phyloP scores from a whole-genome alignment of 2,113 vertebrate species.

The Rissa tridactyla region DNA sequence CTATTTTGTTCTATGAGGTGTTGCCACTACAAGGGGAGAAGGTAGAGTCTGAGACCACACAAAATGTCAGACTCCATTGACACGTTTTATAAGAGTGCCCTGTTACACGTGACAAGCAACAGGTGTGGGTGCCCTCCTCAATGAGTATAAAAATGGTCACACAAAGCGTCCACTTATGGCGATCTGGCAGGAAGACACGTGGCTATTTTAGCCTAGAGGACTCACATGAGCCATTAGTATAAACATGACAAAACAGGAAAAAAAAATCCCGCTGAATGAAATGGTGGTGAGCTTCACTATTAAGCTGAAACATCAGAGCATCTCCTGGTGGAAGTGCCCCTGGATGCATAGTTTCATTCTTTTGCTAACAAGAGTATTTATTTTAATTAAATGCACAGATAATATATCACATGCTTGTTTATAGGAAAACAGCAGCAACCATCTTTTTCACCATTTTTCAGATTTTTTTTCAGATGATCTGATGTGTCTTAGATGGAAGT shows the following conservation, averaged over 20 bases:
- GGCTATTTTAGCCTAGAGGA: background rate
- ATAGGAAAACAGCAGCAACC: background rate
- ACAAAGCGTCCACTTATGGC: background rate
- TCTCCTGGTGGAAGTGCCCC: background rate
- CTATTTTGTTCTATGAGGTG: background rate
- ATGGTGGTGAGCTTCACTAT: background rate
- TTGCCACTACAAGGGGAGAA: background rate
- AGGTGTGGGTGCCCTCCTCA: background rate
- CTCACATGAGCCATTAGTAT: background rate
- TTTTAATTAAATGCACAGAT: background rate
- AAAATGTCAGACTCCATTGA: background rate
- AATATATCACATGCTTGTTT: background rate
- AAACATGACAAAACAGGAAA: background rate
- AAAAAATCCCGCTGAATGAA: background rate
- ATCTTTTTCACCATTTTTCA: background rate
- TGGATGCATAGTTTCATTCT: background rate
- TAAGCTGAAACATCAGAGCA: background rate
- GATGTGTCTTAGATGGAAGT: background rate
- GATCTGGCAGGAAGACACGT: background rate
- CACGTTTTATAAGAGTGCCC: background rate
- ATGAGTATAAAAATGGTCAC: background rate
- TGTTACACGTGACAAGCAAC: background rate
- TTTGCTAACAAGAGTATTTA: background rate
- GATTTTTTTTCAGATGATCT: background rate
- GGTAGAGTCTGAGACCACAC: background rate